Conservation (phyloP, 2,797 vertebrate genomes). For the Phoxinus dragarum region DNA sequence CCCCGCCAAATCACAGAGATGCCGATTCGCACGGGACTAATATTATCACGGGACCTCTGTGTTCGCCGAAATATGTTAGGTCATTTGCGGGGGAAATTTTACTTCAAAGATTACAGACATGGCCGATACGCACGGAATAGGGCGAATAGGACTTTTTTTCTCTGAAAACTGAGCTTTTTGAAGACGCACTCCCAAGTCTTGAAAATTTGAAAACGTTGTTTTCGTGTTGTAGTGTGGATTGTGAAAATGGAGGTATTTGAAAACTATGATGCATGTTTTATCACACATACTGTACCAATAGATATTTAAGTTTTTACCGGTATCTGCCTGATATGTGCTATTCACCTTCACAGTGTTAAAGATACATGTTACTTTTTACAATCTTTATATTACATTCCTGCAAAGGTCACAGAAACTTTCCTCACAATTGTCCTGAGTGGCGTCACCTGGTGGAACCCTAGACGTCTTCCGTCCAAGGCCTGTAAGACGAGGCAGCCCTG, state of each 20-base stretch:
- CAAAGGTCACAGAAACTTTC: neutral
- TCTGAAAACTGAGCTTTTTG: neutral
- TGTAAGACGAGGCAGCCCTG: too few species aligned
- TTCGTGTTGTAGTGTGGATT: neutral
- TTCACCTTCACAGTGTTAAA: neutral
- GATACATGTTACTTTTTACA: neutral
- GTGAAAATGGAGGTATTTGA: neutral
- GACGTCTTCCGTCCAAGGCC: too few species aligned
- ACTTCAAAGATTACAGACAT: too few species aligned
- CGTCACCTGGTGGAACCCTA: too few species aligned
- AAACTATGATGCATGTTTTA: neutral
- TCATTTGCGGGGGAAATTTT: too few species aligned
- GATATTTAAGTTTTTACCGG: neutral
- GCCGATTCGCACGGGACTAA: too few species aligned
- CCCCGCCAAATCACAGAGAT: too few species aligned
- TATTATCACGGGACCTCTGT: too few species aligned
- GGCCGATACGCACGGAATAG: too few species aligned
- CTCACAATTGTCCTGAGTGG: neutral
- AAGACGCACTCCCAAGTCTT: neutral
- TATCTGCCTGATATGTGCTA: neutral
- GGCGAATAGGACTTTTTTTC: neutral
- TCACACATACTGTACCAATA: neutral
- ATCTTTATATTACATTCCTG: neutral
- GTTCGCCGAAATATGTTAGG: too few species aligned
- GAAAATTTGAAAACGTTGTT: neutral